These are phyloP conservation scores for Embidobia sp. DNA, from an alignment of 2,888 invertebrate genomes.

Conservation along the genomic window DNA sequence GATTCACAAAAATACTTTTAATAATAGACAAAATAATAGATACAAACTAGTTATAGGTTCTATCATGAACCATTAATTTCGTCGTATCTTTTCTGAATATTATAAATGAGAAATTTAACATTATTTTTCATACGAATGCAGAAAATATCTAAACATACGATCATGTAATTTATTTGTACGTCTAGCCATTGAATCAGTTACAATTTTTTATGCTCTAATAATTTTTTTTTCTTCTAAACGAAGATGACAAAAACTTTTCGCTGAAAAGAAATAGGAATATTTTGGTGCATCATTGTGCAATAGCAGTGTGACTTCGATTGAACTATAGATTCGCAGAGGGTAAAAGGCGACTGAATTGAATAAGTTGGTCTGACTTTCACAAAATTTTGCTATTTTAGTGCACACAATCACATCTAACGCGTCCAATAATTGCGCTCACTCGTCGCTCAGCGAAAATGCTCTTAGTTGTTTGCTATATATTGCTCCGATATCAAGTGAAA, in stretches of 20 bases:
- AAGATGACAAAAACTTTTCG: neutral
- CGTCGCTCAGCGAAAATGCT: constrained; percentile 21
- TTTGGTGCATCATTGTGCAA: neutral
- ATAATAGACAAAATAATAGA: too few relatives aligned
- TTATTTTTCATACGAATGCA: too few relatives aligned
- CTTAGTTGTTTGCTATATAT: constrained; percentile 19
- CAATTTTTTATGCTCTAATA: too few relatives aligned
- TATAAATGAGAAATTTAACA: too few relatives aligned
- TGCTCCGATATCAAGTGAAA: constrained; percentile 35
- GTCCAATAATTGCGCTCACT: constrained; percentile 42
- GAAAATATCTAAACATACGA: too few relatives aligned
- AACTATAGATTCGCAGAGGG: constrained; percentile 5
- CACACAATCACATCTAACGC: constrained; percentile 14
- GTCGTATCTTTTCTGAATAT: too few relatives aligned
- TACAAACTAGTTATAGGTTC: too few relatives aligned
- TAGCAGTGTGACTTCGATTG: constrained; percentile 5
- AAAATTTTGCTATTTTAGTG: constrained; percentile 71
- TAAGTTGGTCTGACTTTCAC: constrained; percentile 66
- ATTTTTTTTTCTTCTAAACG: neutral
- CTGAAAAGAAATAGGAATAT: neutral
- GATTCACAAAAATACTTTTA: too few relatives aligned
- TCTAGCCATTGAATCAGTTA: too few relatives aligned
- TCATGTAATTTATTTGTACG: too few relatives aligned
- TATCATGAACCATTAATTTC: too few relatives aligned
- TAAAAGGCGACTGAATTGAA: constrained; percentile 26